Base-by-base conservation (phyloP, 2,797 vertebrate genomes). In the Ctenopoma multispine region DNA sequence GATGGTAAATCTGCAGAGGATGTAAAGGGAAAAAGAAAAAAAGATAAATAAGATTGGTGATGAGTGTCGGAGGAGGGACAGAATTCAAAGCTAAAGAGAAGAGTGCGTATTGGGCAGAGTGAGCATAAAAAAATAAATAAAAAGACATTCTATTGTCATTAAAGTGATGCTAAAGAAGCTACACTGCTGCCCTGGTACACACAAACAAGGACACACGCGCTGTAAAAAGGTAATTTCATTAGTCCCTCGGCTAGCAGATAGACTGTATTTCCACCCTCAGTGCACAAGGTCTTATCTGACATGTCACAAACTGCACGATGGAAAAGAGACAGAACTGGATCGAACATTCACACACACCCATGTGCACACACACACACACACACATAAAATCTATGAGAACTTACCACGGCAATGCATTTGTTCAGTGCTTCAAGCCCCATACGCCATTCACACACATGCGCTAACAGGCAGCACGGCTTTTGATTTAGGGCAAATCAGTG, bases 1-100 rank as follows among this genome's bases (percentile, higher is more conserved):
- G 85, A 98, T 96, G 69, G 96, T 98, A 84, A 97, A 98, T 85
- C 96, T 98, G 69, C 13, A 54, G 51, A 63, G 7, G 43, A 24
- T 67, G 29, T 70, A 11, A 63, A n/a, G 40, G 7, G 20, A 43
- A 17, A 38, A 17, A 23, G 1, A 34, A 38, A 5, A 12, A 7
- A 10, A 18, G 5, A 11, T 4, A 15, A n/a, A 69, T 8, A 60
- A 36, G 4, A 43, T 44, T 27, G 47, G 17, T n/a, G n/a, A n/a
- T 4, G 46, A n/a, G 13, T 18, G 18, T 14, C 48, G 5, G 14
- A 53, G 15, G 18, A 11, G 5, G 44, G 46, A 51, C 1, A 38
- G 24, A 47, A 31, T 57, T 11, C 6, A 2, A 44, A n/a, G 4
- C 64, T 31, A 46, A 14, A 2, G 11, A 29, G 11, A 13, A 21